Evolutionary conservation across 2,797 vertebrate genomes (phyloP).

Genomic region (Phrynocephalus vlangalii): DNA sequence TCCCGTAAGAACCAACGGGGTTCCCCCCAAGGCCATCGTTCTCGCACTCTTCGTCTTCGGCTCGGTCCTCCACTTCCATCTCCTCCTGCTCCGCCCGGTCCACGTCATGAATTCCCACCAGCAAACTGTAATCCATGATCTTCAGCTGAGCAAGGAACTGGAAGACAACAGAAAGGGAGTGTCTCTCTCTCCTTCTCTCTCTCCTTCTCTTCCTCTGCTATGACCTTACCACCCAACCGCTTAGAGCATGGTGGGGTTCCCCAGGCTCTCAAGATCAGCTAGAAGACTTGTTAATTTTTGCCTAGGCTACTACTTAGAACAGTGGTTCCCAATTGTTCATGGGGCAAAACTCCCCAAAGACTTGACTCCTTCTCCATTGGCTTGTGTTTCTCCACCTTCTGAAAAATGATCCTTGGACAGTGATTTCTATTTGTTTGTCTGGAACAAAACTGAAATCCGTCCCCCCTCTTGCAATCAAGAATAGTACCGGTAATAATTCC

Average conservation of each 20-base stretch:
- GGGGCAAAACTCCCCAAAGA: neutral
- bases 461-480: neutral
- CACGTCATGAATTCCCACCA: slow-evolving; percentile 93
- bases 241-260: neutral
- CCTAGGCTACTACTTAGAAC: no score
- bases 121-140: slow-evolving; percentile 96
- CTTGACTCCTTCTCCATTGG: neutral
- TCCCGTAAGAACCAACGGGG: slow-evolving; percentile 89
- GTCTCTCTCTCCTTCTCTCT: neutral
- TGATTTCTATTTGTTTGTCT: neutral
- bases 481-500: neutral
- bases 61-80: slow-evolving; percentile 90
- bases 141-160: slow-evolving; percentile 93
- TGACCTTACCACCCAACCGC: no score
- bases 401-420: no score
- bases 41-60: slow-evolving; percentile 88
- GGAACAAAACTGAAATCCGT: neutral
- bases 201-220: neutral
- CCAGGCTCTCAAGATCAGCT: neutral
- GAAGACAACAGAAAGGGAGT: neutral
- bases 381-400: no score
- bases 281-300: neutral
- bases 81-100: slow-evolving; percentile 94
- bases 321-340: neutral
- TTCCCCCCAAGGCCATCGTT: slow-evolving; percentile 85